Conservation (phyloP, 2,113 vertebrate genomes). For the Dromaius novaehollandiae region DNA sequence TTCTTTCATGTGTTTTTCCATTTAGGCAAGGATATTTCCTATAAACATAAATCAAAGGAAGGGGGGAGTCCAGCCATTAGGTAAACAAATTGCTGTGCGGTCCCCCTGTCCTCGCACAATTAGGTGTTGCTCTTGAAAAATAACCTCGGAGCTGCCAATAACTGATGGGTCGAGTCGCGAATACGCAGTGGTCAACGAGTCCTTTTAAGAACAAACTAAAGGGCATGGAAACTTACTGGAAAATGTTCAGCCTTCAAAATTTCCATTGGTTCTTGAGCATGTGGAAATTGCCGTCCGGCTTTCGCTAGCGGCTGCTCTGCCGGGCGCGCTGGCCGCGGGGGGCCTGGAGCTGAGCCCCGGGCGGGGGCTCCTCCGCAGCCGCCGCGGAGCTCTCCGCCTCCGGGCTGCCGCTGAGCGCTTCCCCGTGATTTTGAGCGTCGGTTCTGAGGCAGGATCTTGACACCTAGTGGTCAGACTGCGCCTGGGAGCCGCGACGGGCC, state of each 20-base stretch:
- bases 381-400: too few species aligned
- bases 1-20: neutral
- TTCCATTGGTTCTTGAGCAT: neutral
- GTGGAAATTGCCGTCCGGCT: rapidly evolving
- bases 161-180: neutral
- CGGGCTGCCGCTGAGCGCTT: rapidly evolving
- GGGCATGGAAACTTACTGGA: neutral
- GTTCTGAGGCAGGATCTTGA: neutral
- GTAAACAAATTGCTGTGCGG: neutral
- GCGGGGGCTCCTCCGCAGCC: too few species aligned
- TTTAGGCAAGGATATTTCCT: neutral
- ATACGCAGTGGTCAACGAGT: neutral
- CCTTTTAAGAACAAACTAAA: neutral
- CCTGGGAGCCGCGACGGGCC: rapidly evolving
- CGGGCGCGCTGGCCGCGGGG: neutral
- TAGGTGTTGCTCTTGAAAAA: neutral
- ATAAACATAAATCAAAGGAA: neutral
- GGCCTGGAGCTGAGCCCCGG: neutral
- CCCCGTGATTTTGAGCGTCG: neutral
- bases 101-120: rapidly evolving
- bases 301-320: rapidly evolving
- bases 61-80: neutral
- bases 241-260: neutral
- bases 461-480: neutral
- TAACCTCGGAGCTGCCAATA: neutral